Percentiles rank a stretch among this genome's conserved stretches.
Conservation (phyloP, 2,888 invertebrate species). For the Scaptomyza parva region DNA sequence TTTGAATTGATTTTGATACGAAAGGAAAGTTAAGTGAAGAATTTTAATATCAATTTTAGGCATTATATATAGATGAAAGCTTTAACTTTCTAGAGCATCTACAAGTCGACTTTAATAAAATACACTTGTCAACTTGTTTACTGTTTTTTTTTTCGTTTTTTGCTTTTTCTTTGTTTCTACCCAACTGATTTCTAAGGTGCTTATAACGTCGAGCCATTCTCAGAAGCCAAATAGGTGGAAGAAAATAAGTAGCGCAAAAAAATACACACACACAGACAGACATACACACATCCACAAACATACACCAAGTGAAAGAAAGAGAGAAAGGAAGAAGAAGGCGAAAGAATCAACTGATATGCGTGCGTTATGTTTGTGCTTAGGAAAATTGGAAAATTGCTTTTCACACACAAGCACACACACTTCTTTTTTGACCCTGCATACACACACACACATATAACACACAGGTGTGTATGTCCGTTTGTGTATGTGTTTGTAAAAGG, state of each 20-base stretch:
- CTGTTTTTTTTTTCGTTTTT: slow-evolving; percentile 26
- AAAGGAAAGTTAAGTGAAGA: too few species aligned
- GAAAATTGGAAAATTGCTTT: slow-evolving; percentile 51
- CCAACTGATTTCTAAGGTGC: slow-evolving; percentile 63
- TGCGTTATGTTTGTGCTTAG: slow-evolving; percentile 37
- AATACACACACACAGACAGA: background rate
- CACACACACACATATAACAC: background rate
- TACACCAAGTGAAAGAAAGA: background rate
- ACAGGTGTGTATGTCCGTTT: background rate
- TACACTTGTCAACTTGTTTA: slow-evolving; percentile 8
- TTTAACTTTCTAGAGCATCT: slow-evolving; percentile 13
- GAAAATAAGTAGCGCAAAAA: slow-evolving; percentile 37
- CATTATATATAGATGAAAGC: too few species aligned
- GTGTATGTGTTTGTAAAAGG: slow-evolving; percentile 21
- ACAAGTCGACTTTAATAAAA: background rate
- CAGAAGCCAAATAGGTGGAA: slow-evolving; percentile 60
- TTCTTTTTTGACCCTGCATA: slow-evolving; percentile 9
- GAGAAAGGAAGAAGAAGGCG: slow-evolving; percentile 3
- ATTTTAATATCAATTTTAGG: too few species aligned
- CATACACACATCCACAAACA: background rate
- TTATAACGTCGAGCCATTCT: slow-evolving; percentile 50
- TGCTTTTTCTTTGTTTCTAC: slow-evolving; percentile 30
- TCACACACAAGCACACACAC: slow-evolving; percentile 9
- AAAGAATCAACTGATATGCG: slow-evolving; percentile 32
- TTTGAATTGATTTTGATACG: too few species aligned